These are phyloP conservation scores for Gorsachius goisagi DNA, from an alignment of 2,113 vertebrate species.

Conservation along the genomic window DNA sequence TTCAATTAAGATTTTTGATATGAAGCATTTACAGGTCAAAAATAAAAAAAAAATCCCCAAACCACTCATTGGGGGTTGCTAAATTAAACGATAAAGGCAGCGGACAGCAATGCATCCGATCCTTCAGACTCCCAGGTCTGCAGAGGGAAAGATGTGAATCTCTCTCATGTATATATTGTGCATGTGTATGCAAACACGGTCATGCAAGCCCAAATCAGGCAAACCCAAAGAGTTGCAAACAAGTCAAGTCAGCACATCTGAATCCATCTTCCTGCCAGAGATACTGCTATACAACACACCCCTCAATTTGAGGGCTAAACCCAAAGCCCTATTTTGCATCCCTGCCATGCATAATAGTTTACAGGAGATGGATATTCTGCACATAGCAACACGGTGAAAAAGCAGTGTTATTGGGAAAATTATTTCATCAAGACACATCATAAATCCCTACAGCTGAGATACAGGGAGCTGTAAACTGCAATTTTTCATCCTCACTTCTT, in stretches of 20 bases:
- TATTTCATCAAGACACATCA: neutral
- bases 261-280: neutral
- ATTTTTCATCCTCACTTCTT: neutral
- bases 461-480: neutral
- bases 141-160: neutral
- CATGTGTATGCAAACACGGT: neutral
- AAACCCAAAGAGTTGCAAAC: conserved; percentile 6
- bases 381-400: neutral
- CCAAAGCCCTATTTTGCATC: neutral
- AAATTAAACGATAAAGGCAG: neutral
- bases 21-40: neutral
- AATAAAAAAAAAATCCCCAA: neutral
- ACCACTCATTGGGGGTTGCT: neutral
- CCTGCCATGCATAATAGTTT: neutral
- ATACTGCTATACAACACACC: neutral
- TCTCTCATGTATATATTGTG: neutral
- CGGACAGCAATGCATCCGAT: neutral
- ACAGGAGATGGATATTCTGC: neutral
- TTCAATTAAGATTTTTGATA: neutral
- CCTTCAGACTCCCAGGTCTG: neutral
- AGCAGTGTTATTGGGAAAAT: neutral
- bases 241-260: neutral
- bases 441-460: neutral
- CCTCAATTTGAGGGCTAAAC: neutral
- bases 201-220: neutral